Evolutionary conservation across 92 coral and sea anemone species (phyloP), one percentile per base, ranked within the genome.

Genomic region (Plumapathes pennacea): DNA sequence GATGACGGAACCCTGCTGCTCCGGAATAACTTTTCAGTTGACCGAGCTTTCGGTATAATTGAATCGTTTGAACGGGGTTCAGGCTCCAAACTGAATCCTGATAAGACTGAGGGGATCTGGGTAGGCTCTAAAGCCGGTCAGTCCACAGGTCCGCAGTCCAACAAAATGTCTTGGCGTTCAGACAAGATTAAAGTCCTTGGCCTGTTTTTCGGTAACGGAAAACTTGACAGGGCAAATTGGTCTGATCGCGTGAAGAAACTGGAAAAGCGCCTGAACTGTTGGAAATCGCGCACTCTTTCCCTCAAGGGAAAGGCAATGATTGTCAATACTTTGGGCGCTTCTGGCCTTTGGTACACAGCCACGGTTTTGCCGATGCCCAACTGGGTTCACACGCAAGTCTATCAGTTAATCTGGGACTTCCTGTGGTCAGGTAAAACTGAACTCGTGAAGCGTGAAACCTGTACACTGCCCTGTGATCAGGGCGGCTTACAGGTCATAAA

Each of bases 171-270:
- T 4, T 78, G 85, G 85, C 62, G 25, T 1, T 49, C 64, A 15
- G 63, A 54, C 58, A 32, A 54, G 28, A 45, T 69, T n/a, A 64
- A 51, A 51, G 46, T 69, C 42, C 77, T 78, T n/a, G 85, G 78
- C 0, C 12, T 38, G 9, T 22, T 29, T 31, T 19, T 58, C 20
- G 60, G 69, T 25, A 31, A 48, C 32, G 54, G 67, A 3, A 62
- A 72, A 34, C 14, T 48, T 21, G 39, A 29, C 23, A 25, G 30
- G 0, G 33, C 57, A 20, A 66, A 72, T 37, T 72, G 72, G 80
- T 31, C 40, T 10, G 29, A 21, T 10, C 23, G 45, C 6, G 44
- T 46, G 0, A 24, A 51, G 13, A 62, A 40, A 25, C 32, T 50
- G 13, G 72, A 72, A 62, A 62, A 52, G 38, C 43, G 30, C 9